phyloP scores from a whole-genome alignment of 2,888 invertebrate genomes.

The Boloria euphrosyne region DNA sequence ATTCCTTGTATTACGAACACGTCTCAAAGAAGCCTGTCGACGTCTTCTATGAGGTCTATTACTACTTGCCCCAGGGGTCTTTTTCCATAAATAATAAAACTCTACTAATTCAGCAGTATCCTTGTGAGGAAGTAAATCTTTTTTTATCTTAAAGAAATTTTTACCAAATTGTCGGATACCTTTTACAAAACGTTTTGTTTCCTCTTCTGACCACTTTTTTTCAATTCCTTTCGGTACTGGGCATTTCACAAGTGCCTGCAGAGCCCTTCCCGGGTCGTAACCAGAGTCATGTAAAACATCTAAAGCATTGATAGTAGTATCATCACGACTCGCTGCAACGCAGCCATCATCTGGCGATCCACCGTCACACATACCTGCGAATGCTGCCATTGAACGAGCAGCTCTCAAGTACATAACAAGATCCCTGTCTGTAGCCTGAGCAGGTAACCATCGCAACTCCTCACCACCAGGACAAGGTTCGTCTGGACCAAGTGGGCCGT shows the following conservation, averaged over 20 bases:
- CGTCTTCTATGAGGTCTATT: slow-evolving; percentile 96
- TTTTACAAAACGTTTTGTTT: slow-evolving; percentile 98
- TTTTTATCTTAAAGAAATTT: slow-evolving; percentile 98
- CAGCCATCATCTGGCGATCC: slow-evolving; percentile 98
- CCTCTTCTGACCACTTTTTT: slow-evolving; percentile 99
- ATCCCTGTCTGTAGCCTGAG: slow-evolving; percentile 95
- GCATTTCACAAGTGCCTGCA: slow-evolving; percentile 97
- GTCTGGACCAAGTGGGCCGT: slow-evolving; percentile 73
- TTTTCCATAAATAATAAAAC: slow-evolving; percentile 99
- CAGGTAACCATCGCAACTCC: slow-evolving; percentile 97
- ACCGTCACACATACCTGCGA: slow-evolving; percentile 99
- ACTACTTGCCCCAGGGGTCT: slow-evolving; percentile 98
- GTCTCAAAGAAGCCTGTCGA: slow-evolving; percentile 91
- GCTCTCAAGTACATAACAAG: slow-evolving; percentile 98
- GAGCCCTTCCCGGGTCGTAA: slow-evolving; percentile 97
- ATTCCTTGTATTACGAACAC: slow-evolving; percentile 94
- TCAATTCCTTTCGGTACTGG: slow-evolving; percentile 98
- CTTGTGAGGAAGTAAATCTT: slow-evolving; percentile 97
- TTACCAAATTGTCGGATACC: slow-evolving; percentile 99
- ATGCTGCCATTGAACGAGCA: slow-evolving; percentile 98
- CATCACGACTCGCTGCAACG: slow-evolving; percentile 97
- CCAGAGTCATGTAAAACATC: slow-evolving; percentile 97
- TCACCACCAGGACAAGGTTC: slow-evolving; percentile 85
- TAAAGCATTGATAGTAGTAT: slow-evolving; percentile 98
- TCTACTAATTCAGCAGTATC: slow-evolving; percentile 98